These are phyloP conservation scores for Loriculus beryllinus DNA, from an alignment of 2,797 vertebrate genomes.

Conservation along the genomic window DNA sequence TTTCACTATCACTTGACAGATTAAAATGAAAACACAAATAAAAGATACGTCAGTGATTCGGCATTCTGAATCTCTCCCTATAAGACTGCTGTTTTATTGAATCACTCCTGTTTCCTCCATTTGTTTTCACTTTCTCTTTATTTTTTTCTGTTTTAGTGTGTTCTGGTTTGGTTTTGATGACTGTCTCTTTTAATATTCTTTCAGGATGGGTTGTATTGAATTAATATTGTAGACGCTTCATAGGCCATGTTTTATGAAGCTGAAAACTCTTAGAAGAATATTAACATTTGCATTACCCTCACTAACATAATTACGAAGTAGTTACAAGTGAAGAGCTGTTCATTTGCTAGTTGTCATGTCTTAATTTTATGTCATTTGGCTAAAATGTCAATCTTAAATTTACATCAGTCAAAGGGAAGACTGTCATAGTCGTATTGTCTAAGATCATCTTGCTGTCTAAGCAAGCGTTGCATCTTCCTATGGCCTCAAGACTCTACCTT, in stretches of 20 bases:
- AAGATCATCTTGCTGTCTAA: background rate
- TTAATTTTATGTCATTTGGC: slow-evolving; percentile 5
- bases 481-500: background rate
- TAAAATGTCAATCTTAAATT: background rate
- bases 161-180: background rate
- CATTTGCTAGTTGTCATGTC: background rate
- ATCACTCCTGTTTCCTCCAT: background rate
- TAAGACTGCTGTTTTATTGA: background rate
- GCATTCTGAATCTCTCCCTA: background rate
- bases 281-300: background rate
- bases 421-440: background rate
- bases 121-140: background rate
- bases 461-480: background rate
- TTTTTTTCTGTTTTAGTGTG: background rate
- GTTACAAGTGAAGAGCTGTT: background rate
- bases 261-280: background rate
- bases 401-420: background rate
- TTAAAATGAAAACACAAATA: background rate
- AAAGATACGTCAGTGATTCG: background rate
- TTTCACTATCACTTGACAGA: background rate
- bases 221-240: background rate
- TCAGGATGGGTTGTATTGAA: background rate
- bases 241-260: background rate
- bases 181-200: background rate
- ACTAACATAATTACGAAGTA: background rate